phyloP scores from a whole-genome alignment of 2,888 invertebrate species.

The Sepiola atlantica region DNA sequence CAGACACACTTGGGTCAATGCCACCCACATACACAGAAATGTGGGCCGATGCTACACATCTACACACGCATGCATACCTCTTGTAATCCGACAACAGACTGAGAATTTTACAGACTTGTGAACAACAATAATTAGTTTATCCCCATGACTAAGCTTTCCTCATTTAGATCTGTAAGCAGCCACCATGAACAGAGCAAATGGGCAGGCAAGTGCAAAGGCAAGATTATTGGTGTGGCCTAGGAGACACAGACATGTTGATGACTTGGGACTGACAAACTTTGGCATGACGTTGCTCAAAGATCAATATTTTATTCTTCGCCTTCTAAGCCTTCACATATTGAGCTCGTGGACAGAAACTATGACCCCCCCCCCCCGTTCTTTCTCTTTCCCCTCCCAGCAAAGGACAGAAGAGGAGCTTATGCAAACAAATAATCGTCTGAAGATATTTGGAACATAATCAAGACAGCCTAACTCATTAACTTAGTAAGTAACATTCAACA shows the following conservation, averaged over 20 bases:
- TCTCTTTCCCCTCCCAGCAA: too few species aligned
- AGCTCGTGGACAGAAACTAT: not conserved
- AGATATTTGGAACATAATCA: slow-evolving; percentile 6
- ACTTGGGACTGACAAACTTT: not conserved
- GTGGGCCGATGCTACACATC: not conserved
- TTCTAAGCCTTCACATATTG: not conserved
- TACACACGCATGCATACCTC: not conserved
- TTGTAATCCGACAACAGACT: not conserved
- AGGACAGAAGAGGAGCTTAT: too few species aligned
- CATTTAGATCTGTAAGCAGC: slow-evolving; percentile 1
- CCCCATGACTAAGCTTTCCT: slow-evolving; percentile 8
- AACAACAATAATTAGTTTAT: slow-evolving; percentile 32
- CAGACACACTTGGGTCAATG: too few species aligned
- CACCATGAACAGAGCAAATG: slow-evolving; percentile 32
- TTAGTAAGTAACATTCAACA: not conserved
- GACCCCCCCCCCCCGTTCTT: not conserved
- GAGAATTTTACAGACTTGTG: slow-evolving; percentile 9
- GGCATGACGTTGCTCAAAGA: slow-evolving; percentile 20
- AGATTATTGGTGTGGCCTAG: slow-evolving; percentile 22
- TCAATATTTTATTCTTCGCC: not conserved
- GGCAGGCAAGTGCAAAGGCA: not conserved
- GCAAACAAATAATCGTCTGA: not conserved
- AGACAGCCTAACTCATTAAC: not conserved
- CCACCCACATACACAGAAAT: too few species aligned
- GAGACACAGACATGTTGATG: slow-evolving; percentile 32